phyloP scores from a whole-genome alignment of 2,888 invertebrate genomes.

The Heliconius charithonia region DNA sequence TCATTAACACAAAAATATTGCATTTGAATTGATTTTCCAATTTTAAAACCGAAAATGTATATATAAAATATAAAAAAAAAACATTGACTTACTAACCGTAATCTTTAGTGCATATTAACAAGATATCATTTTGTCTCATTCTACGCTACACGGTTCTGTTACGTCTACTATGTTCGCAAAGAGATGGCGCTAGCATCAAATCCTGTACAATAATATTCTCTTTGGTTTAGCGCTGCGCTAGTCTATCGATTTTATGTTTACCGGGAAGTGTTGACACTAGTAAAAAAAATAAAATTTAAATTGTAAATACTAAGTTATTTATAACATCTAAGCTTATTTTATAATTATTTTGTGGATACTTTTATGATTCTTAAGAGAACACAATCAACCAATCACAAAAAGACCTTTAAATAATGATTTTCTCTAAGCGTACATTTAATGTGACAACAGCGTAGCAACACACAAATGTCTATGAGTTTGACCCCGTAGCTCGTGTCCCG shows the following conservation, averaged over 20 bases:
- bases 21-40: too few relatives aligned
- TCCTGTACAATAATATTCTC: conserved; percentile 58
- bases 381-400: background rate
- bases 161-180: conserved; percentile 34
- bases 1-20: too few relatives aligned
- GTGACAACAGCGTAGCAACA: conserved; percentile 65
- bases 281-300: conserved; percentile 59
- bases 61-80: background rate
- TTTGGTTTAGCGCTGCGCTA: conserved; percentile 77
- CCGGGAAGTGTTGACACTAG: conserved; percentile 65
- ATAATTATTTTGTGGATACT: background rate
- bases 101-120: background rate
- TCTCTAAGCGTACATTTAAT: conserved; percentile 30
- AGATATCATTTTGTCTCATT: background rate
- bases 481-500: conserved; percentile 83
- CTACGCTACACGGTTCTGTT: background rate
- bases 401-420: conserved; percentile 10
- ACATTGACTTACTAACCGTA: background rate
- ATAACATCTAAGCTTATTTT: background rate
- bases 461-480: conserved; percentile 82
- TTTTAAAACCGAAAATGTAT: too few relatives aligned
- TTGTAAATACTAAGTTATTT: conserved; percentile 7
- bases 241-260: conserved; percentile 75
- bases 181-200: conserved; percentile 67
- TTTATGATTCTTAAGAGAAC: background rate